Evolutionary conservation across 2,888 invertebrate species (phyloP), one percentile per base, ranked within the genome.

Genomic region (Corythucha ciliata): DNA sequence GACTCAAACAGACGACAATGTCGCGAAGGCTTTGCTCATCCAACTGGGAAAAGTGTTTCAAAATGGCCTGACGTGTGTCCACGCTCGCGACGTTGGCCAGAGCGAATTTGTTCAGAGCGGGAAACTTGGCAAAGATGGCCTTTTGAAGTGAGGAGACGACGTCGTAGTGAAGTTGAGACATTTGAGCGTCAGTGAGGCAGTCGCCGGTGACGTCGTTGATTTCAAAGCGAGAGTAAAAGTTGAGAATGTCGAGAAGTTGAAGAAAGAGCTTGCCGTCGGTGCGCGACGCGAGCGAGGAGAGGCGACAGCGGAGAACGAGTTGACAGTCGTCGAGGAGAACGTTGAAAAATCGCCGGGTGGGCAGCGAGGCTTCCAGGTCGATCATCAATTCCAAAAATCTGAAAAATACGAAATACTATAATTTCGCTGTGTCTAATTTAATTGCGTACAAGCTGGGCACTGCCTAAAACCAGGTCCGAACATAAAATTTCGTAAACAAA

Each of bases 181-280:
- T 92, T 63, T 96, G 91, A 56, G 87, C 81, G 64, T 96, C 91
- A 0, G 86, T 88, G 60, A 97, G 73, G 0, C 94, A 88, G 67
- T 94, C 93, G 0, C 97, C 97, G 1, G 88, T 86, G 63, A 88
- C 86, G 65, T 98, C 97, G 68, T 90, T 92, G 57, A 98, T 98
- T 72, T 99, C 98, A 69, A 98, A 99, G 54, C 89, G 79, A 0
- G 90, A 82, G 69, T 98, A 99, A 67, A 97, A 96, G 66, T 91
- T 91, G 47, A 99, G 70, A 83, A 93, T 92, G 59, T 92, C 88
- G 62, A 97, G 70, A 4, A 98, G 73, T 80, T 93, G 91, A 49
- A 79, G 76, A 68, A 94, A 96, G 24, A 96, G 75, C 68, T 89
- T 86, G 34, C 94, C 96, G 63, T 94, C 93, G 0, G 77, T 73